Evolutionary conservation across 2,113 vertebrate species (phyloP).

Genomic region (rat (Rattus norvegicus)): GRCr8 NC_086030.1:18596501-18597000

Average conservation of each 20-base stretch:
- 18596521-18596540: neutral
- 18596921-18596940: neutral
- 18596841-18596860: fast-evolving
- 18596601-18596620: neutral
- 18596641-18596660: neutral
- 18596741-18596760: neutral
- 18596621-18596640: neutral
- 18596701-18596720: neutral
- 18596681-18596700: neutral
- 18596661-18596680: neutral
- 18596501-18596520: neutral
- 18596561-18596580: neutral
- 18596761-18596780: neutral
- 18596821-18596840: fast-evolving
- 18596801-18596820: neutral
- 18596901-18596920: neutral
- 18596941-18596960: neutral
- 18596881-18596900: neutral
- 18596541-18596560: neutral
- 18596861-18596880: no score
- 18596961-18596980: neutral
- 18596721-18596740: no score
- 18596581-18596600: neutral
- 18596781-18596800: neutral
- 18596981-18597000: no score